These are phyloP conservation scores for Trichogramma evanescens DNA, from an alignment of 2,888 invertebrate species.

Conservation along the genomic window DNA sequence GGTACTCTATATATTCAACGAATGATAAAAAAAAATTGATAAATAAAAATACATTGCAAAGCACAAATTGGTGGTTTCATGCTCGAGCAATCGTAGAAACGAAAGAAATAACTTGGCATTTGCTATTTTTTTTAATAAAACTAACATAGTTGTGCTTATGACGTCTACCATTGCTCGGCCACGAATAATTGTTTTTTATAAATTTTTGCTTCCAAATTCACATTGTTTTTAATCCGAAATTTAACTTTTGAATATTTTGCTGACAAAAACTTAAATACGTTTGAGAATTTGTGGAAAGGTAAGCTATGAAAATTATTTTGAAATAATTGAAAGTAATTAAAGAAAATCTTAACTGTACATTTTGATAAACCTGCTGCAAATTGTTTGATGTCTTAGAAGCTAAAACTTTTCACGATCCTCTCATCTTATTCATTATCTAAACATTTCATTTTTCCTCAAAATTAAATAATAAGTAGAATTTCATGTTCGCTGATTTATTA, in stretches of 20 bases:
- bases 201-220: slow-evolving; percentile 20
- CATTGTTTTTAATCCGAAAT: neutral
- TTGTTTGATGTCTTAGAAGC: too few species aligned
- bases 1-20: too few species aligned
- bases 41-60: slow-evolving; percentile 32
- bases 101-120: neutral
- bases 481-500: too few species aligned
- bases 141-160: neutral
- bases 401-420: too few species aligned
- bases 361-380: too few species aligned
- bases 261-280: neutral
- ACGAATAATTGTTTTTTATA: slow-evolving; percentile 34
- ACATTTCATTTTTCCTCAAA: too few species aligned
- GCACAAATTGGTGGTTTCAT: slow-evolving; percentile 34
- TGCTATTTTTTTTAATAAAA: slow-evolving; percentile 10
- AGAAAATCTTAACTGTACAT: neutral
- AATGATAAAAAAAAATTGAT: slow-evolving; percentile 24
- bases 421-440: too few species aligned
- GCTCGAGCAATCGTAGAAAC: slow-evolving; percentile 34
- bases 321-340: too few species aligned
- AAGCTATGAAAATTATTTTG: too few species aligned
- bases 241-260: neutral
- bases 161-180: slow-evolving; percentile 35
- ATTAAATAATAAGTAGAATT: too few species aligned
- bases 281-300: neutral